These are phyloP conservation scores for Radopholus similis DNA, from an alignment of 1,140 invertebrate species.

Conservation along the genomic window DNA sequence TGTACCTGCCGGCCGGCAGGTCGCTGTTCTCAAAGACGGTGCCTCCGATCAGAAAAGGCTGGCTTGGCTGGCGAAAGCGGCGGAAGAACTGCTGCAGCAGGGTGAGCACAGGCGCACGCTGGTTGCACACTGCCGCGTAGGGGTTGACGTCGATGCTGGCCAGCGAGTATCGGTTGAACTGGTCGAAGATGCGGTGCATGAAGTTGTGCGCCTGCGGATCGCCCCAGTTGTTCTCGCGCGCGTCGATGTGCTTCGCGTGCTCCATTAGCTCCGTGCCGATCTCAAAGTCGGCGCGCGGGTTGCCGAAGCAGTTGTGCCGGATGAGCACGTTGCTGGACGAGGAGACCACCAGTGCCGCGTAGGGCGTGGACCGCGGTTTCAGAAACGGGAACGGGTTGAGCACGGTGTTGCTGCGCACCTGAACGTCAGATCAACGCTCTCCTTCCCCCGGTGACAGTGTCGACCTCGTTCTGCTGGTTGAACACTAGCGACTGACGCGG, in stretches of 20 bases:
- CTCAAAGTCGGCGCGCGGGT: slow-evolving; percentile 83
- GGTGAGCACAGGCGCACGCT: slow-evolving; percentile 50
- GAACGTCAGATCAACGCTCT: too few species aligned
- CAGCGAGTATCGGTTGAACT: slow-evolving; percentile 59
- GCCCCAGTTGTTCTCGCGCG: slow-evolving; percentile 88
- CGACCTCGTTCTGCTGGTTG: slow-evolving; percentile 75
- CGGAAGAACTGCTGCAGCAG: slow-evolving; percentile 47
- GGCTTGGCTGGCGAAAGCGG: slow-evolving; percentile 49
- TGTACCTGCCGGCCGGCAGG: slow-evolving; percentile 74
- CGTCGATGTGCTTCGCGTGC: slow-evolving; percentile 86
- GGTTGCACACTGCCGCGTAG: slow-evolving; percentile 58
- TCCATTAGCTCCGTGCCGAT: slow-evolving; percentile 89
- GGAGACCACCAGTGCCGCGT: slow-evolving; percentile 77
- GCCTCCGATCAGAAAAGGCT: slow-evolving; percentile 48
- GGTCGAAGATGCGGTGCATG: slow-evolving; percentile 64
- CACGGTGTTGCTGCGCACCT: slow-evolving; percentile 76
- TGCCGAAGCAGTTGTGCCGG: slow-evolving; percentile 85
- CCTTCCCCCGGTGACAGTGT: too few species aligned
- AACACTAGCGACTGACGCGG: slow-evolving; percentile 67
- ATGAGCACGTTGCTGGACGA: slow-evolving; percentile 81
- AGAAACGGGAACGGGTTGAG: slow-evolving; percentile 78
- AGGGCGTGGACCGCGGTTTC: slow-evolving; percentile 64
- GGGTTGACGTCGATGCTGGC: slow-evolving; percentile 53
- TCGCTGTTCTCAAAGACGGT: slow-evolving; percentile 77
- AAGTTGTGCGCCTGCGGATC: slow-evolving; percentile 62